These are phyloP conservation scores for Lasius platythorax DNA, from an alignment of 2,888 invertebrate genomes.

Conservation along the genomic window DNA sequence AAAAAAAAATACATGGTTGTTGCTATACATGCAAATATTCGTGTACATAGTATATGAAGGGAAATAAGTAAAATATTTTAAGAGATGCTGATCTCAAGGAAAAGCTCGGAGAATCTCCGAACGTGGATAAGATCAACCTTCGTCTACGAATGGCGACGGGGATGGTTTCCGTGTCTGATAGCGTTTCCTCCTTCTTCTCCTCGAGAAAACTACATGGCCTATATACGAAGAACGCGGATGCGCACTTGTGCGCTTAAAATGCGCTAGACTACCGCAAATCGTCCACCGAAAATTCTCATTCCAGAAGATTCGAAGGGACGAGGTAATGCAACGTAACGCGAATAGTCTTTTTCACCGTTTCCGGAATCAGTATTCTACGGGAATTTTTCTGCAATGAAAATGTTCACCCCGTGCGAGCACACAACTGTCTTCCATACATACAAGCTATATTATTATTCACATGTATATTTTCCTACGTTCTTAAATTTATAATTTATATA, in stretches of 20 bases:
- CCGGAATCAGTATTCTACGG: slow-evolving; percentile 29
- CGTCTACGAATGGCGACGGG: slow-evolving; percentile 58
- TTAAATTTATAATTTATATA: slow-evolving; percentile 1
- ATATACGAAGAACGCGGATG: neutral
- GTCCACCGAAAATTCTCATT: slow-evolving; percentile 47
- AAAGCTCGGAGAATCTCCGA: slow-evolving; percentile 53
- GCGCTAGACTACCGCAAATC: slow-evolving; percentile 54
- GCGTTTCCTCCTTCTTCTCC: slow-evolving; percentile 56
- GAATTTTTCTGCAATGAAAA: slow-evolving; percentile 14
- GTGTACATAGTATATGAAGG: neutral
- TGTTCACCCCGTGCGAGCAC: neutral
- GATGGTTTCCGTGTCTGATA: slow-evolving; percentile 59
- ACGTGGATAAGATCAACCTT: slow-evolving; percentile 58
- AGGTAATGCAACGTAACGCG: slow-evolving; percentile 22
- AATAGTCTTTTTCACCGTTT: slow-evolving; percentile 29
- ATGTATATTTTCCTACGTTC: neutral
- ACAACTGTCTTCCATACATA: neutral
- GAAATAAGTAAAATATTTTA: neutral
- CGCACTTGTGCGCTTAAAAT: slow-evolving; percentile 11
- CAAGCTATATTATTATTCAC: neutral
- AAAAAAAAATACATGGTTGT: neutral
- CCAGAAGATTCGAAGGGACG: slow-evolving; percentile 27
- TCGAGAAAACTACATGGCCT: neutral
- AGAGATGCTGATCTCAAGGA: neutral
- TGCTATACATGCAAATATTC: neutral